Evolutionary conservation across 2,113 vertebrate genomes (phyloP).

Genomic region (Passer domesticus): DNA sequence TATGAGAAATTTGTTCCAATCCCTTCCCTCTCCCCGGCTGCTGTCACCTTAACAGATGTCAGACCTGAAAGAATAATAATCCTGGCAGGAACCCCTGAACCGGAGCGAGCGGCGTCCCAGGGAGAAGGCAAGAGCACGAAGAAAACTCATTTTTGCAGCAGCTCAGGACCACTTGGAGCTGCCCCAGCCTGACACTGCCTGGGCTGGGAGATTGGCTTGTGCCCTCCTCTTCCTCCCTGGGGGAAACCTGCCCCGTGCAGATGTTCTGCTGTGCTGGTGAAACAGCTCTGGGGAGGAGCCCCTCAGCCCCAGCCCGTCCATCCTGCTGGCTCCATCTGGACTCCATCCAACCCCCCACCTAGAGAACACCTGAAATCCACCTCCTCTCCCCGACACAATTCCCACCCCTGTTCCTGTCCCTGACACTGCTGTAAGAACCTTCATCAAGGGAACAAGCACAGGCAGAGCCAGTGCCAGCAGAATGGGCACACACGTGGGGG

Average conservation of each 20-base stretch:
- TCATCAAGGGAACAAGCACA: neutral
- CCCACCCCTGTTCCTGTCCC: neutral
- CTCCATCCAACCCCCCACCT: accelerated
- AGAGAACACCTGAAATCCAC: neutral
- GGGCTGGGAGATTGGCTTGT: neutral
- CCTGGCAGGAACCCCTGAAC: slow-evolving; percentile 27
- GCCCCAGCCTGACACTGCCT: neutral
- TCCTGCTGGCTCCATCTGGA: neutral
- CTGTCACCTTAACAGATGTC: slow-evolving; percentile 71
- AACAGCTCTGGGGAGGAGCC: neutral
- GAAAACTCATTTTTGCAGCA: neutral
- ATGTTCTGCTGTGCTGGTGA: neutral
- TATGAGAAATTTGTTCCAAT: slow-evolving; percentile 73
- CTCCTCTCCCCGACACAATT: neutral
- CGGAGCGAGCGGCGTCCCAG: neutral
- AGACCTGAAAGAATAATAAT: slow-evolving; percentile 55
- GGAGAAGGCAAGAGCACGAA: neutral
- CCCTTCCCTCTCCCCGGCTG: slow-evolving; percentile 32
- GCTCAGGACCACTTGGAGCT: neutral
- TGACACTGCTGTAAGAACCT: neutral
- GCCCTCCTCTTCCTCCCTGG: neutral
- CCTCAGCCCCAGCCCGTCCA: neutral
- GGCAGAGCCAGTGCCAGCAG: neutral
- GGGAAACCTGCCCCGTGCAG: neutral
- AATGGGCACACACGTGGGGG: neutral